Conservation (phyloP, 2,113 vertebrate species). For the Eptatretus burgeri region DNA sequence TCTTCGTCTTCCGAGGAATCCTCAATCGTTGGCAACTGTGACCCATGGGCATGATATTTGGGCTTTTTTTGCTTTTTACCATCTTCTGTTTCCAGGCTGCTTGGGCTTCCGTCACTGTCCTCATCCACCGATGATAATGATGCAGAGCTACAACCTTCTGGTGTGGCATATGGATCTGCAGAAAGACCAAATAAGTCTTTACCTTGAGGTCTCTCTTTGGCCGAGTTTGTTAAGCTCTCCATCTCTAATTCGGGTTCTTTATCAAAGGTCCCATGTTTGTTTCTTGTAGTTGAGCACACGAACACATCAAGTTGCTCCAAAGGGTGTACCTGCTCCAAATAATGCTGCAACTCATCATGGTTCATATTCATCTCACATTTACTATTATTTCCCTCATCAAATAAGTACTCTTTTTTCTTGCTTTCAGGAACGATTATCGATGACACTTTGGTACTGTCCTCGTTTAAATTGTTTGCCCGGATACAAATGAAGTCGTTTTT, state of each 20-base stretch:
- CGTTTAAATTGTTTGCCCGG: no score
- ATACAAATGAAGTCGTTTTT: constrained; percentile 23
- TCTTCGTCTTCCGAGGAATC: constrained; percentile 86
- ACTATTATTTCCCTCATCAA: no score
- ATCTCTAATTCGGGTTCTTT: constrained; percentile 61
- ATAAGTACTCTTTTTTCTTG: no score
- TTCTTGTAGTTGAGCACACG: no score
- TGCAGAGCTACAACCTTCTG: constrained; percentile 30
- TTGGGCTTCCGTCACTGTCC: constrained; percentile 42
- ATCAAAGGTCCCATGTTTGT: constrained; percentile 11
- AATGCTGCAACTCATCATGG: no score
- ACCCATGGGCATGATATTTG: constrained; percentile 43
- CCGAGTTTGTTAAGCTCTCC: constrained; percentile 69
- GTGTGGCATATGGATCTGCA: constrained; percentile 49
- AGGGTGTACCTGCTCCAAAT: no score
- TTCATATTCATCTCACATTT: no score
- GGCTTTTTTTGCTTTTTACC: constrained; percentile 68
- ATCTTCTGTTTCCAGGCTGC: constrained; percentile 45
- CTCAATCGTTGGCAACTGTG: constrained; percentile 53
- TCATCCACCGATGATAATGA: constrained; percentile 91
- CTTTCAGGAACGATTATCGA: no score
- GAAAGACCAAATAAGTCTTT: constrained; percentile 81
- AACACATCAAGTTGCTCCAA: no score
- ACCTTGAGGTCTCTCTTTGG: constrained; percentile 67
- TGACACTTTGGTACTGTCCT: no score